Evolutionary conservation across 2,797 vertebrate species (phyloP), one percentile per base, ranked within the genome.

Genomic region (Muscicapa comitata): DNA sequence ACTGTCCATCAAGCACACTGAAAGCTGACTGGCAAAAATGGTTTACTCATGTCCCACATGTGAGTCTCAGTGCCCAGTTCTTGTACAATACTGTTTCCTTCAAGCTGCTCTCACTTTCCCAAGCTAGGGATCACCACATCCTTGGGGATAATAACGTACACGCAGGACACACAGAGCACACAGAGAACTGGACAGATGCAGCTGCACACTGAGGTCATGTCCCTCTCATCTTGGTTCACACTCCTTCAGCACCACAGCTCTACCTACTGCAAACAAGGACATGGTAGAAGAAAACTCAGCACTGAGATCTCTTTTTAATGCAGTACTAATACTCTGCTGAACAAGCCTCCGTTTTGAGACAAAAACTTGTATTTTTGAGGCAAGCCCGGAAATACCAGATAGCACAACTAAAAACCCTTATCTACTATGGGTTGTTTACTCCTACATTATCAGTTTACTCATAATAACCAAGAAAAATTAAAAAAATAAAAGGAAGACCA

Each of bases 111-210:
- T 20, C 26, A 37, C 28, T 59, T 71, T 47, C 35, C n/a, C 15
- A 70, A 51, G 33, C 31, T 26, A 37, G 67, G 40, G 40, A 67
- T 40, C 26, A 26, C n/a, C 25, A 77, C 38, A 35, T 35, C 10
- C 45, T 35, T 9, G 3, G 12, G 29, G 24, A 5, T 18, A 18
- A 4, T 15, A 26, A 15, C 3, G 14, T 23, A 24, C 16, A 54
- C 0, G 0, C 3, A 51, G 37, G 29, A 24, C 35, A 43, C 15
- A 43, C 0, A 43, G 0, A 37, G 50, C 37, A 73, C 42, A 38
- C 3, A 8, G 20, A 37, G 1, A 35, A 33, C 37, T 13, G 50
- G 24, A 58, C 5, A 13, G 29, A 71, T 0, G 0, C 21, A 62
- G 31, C 24, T 9, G 28, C n/a, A 70, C 20, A 45, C 10, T 5